phyloP scores from a whole-genome alignment of 2,113 vertebrate genomes.

The Synchiropus splendidus region DNA sequence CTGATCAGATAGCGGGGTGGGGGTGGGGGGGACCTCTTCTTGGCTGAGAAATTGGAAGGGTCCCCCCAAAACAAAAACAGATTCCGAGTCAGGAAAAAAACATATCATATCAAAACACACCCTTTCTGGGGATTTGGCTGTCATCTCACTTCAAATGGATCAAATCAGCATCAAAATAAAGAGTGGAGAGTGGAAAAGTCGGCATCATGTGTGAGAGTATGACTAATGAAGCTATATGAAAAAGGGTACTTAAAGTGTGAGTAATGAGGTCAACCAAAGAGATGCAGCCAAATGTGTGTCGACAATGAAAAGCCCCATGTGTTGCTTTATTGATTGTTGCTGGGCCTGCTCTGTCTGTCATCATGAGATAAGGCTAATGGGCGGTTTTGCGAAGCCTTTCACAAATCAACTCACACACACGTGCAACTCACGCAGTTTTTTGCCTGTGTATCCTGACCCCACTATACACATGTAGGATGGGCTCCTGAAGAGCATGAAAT shows the following conservation, averaged over 20 bases:
- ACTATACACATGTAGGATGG: slow-evolving; percentile 53
- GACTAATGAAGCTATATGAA: too few relatives aligned
- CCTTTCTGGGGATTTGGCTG: slow-evolving; percentile 43
- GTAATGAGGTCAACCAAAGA: too few relatives aligned
- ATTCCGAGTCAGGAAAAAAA: slow-evolving; percentile 61
- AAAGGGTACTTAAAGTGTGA: too few relatives aligned
- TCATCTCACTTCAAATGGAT: slow-evolving; percentile 44
- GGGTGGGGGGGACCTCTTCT: slow-evolving; percentile 57
- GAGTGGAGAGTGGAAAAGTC: too few relatives aligned
- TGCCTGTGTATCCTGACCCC: too few relatives aligned
- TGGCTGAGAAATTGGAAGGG: slow-evolving; percentile 50
- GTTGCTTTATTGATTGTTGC: slow-evolving; percentile 60
- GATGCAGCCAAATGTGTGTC: slow-evolving; percentile 3
- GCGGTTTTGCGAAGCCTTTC: not conserved
- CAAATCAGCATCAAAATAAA: too few relatives aligned
- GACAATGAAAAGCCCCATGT: too few relatives aligned
- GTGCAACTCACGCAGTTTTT: slow-evolving; percentile 23
- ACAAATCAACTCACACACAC: not conserved
- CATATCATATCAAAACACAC: slow-evolving; percentile 54
- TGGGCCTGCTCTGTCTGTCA: slow-evolving; percentile 52
- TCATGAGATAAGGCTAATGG: slow-evolving; percentile 52
- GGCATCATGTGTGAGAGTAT: too few relatives aligned
- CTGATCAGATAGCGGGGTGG: slow-evolving; percentile 39
- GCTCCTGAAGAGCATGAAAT: slow-evolving; percentile 52
- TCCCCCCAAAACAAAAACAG: slow-evolving; percentile 53